Percentiles rank a stretch among this genome's conserved stretches.
phyloP scores from a whole-genome alignment of 2,888 invertebrate species.

The Apodemia zela region DNA sequence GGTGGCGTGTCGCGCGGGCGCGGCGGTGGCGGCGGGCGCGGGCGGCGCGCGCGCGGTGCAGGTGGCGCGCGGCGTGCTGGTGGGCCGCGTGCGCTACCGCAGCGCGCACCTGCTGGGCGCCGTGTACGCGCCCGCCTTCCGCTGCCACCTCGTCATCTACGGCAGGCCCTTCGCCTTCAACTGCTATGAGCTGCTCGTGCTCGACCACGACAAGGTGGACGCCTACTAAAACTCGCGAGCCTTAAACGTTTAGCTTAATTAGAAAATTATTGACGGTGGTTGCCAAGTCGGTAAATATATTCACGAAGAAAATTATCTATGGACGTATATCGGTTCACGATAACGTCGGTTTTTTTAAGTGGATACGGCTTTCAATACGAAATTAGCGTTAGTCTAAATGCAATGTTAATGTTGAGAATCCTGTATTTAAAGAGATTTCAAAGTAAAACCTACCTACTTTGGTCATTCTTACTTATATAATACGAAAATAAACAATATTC shows the following conservation, averaged over 20 bases:
- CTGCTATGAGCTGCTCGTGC: constrained; percentile 61
- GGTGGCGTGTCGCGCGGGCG: constrained; percentile 49
- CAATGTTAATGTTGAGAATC: too few relatives aligned
- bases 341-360: neutral
- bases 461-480: too few relatives aligned
- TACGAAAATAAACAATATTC: too few relatives aligned
- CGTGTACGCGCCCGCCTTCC: constrained; percentile 50
- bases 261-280: neutral
- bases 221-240: neutral
- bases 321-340: neutral
- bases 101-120: constrained; percentile 51
- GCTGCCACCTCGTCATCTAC: constrained; percentile 63
- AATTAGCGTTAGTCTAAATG: neutral
- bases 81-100: constrained; percentile 53
- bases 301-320: neutral
- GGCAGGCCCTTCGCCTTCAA: constrained; percentile 65
- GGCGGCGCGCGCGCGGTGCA: constrained; percentile 49
- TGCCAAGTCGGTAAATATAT: neutral
- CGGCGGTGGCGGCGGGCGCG: constrained; percentile 39
- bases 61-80: constrained; percentile 44
- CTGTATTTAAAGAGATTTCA: too few relatives aligned
- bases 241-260: neutral
- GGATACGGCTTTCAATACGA: neutral
- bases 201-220: constrained; percentile 31
- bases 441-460: too few relatives aligned